Conservation (phyloP, 2,113 vertebrate genomes). For the Motacilla alba region DNA sequence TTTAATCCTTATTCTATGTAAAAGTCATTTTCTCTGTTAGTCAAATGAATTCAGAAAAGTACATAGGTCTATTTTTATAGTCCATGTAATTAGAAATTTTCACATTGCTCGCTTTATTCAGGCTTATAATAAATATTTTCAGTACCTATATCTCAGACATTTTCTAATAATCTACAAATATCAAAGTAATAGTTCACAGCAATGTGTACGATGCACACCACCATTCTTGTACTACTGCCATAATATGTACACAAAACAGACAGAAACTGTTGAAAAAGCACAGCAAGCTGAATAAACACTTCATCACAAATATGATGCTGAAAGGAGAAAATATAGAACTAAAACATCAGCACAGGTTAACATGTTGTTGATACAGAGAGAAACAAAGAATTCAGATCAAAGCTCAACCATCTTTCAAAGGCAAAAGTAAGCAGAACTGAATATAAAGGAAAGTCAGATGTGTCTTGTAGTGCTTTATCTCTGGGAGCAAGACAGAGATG, state of each 20-base stretch:
- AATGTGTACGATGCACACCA: not conserved
- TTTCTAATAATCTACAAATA: not conserved
- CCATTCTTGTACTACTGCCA: not conserved
- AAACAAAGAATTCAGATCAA: not conserved
- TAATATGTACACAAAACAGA: not conserved
- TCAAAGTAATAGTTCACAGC: not conserved
- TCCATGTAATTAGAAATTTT: not conserved
- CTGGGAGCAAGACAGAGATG: not conserved
- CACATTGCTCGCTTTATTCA: not conserved
- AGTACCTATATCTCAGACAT: not conserved
- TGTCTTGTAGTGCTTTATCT: not conserved
- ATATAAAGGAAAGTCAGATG: not conserved
- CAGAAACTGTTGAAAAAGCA: not conserved
- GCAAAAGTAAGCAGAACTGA: not conserved
- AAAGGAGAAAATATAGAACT: not conserved
- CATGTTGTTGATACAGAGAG: not conserved
- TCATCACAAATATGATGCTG: not conserved
- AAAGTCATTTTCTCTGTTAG: not conserved
- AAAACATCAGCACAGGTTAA: not conserved
- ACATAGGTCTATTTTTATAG: not conserved
- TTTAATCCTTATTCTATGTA: not conserved
- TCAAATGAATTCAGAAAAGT: not conserved
- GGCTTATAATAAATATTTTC: not conserved
- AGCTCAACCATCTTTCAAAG: not conserved
- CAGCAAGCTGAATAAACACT: not conserved